These are phyloP conservation scores for Rhinolophus ferrumequinum DNA, from an alignment of 2,113 vertebrate genomes.

Conservation along the genomic window DNA sequence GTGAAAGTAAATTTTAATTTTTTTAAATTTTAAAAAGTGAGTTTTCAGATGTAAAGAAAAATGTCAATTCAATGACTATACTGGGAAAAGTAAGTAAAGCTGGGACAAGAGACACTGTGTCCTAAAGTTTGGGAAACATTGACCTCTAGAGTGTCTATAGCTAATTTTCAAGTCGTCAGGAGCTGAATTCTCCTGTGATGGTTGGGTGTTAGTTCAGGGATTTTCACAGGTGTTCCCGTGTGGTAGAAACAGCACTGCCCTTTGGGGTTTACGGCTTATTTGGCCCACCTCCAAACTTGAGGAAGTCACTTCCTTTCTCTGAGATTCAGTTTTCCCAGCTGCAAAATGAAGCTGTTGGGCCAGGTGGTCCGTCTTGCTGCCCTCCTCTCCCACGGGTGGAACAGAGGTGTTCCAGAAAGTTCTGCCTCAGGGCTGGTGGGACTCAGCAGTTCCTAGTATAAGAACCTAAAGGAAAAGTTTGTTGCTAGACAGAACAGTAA, in stretches of 20 bases:
- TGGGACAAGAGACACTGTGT: neutral
- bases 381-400: neutral
- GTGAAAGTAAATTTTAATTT: neutral
- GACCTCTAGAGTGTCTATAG: neutral
- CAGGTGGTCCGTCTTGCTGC: neutral
- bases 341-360: neutral
- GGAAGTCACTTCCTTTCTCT: neutral
- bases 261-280: neutral
- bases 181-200: neutral
- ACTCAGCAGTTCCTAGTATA: neutral
- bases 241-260: neutral
- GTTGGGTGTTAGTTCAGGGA: neutral
- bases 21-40: neutral
- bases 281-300: neutral
- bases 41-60: conserved; percentile 8
- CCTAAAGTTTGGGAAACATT: neutral
- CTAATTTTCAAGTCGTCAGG: neutral
- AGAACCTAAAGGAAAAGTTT: neutral
- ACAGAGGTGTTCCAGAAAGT: neutral
- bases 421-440: neutral
- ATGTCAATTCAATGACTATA: neutral
- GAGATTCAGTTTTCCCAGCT: neutral
- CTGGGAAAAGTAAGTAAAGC: neutral
- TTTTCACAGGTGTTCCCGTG: neutral
- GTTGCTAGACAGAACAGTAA: neutral